Evolutionary conservation across 2,113 vertebrate species (phyloP), one percentile per base, ranked within the genome.

Genomic region (Gallinago jamesoni): DNA sequence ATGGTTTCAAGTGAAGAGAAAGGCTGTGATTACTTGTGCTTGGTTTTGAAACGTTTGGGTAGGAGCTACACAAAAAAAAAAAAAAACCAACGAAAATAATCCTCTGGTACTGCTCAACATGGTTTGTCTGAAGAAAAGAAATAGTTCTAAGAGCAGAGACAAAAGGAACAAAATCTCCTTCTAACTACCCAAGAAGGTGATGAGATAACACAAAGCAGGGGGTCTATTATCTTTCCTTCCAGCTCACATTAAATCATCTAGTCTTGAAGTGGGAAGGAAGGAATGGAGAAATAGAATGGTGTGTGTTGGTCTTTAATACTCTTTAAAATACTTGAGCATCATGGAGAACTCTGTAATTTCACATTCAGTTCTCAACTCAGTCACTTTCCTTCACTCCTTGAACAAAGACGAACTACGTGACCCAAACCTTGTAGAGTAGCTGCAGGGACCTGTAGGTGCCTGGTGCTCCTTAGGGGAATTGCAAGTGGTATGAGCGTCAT

Each of bases 1-100:
- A 94, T 45, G 78, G 56, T 91, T 97, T 89, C 50, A 60, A 91
- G 64, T 53, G 27, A 93, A 88, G 75, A 90, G 84, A 94, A 95
- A 89, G 50, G 52, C 10, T 72, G 92, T 84, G 76, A 89, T 39
- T 75, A 80, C 50, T 81, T 77, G 25, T 81, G 27, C 39, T 73
- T 80, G 21, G 83, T 77, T 83, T 80, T 66, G n/a, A 92, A 93
- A 89, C 0, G 4, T n/a, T 62, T 87, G 53, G 35, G 52, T 57
- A 90, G 43, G 16, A 81, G 41, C 43, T 47, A 53, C 41, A 39
- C 3, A 6, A 73, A 45, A 53, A 81, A 82, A 63, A 28, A 28
- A 28, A 33, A 30, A 20, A 48, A 48, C 7, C 35, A 37, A 7
- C 35, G 10, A 50, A 18, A 43, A 56, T 23, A 77, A 22, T 25